A percentile compares a stretch with the other conserved stretches of the same genome.
phyloP scores from a whole-genome alignment of 2,888 invertebrate species.

The Smittia sp. region DNA sequence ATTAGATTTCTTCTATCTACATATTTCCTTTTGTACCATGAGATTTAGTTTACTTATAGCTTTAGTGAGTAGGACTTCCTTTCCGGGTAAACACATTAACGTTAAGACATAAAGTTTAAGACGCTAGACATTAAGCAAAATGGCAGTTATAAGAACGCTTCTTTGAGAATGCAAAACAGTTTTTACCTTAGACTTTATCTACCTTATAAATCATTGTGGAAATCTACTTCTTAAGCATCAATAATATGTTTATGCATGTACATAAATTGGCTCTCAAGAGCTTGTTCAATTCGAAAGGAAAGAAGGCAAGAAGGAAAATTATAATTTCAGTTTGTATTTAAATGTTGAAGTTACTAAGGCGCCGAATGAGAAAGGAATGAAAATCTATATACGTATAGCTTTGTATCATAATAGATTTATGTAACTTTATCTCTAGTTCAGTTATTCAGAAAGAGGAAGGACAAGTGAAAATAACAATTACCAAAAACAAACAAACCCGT shows the following conservation, averaged over 20 bases:
- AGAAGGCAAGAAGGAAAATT: slow-evolving; percentile 18
- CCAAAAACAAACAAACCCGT: not conserved
- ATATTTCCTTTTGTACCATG: slow-evolving; percentile 10
- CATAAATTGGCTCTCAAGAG: not conserved
- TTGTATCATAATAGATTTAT: not conserved
- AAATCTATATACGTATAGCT: slow-evolving; percentile 10
- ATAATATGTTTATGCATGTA: not conserved
- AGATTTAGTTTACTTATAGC: slow-evolving; percentile 14
- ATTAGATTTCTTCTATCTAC: not conserved
- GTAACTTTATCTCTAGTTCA: not conserved
- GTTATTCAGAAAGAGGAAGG: not conserved
- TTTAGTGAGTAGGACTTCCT: not conserved
- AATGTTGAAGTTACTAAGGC: slow-evolving; percentile 20
- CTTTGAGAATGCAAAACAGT: not conserved
- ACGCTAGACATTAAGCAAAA: not conserved
- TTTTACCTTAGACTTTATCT: slow-evolving; percentile 27
- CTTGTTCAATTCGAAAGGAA: slow-evolving; percentile 3
- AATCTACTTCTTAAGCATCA: not conserved
- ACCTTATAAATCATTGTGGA: not conserved
- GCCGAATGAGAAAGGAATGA: not conserved
- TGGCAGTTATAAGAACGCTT: not conserved
- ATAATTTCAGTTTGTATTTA: slow-evolving; percentile 7
- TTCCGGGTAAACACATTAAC: slow-evolving; percentile 33
- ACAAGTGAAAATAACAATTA: slow-evolving; percentile 1
- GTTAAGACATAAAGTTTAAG: slow-evolving; percentile 4